These are phyloP conservation scores for Mantis religiosa DNA, from an alignment of 2,888 invertebrate genomes.

Conservation along the genomic window DNA sequence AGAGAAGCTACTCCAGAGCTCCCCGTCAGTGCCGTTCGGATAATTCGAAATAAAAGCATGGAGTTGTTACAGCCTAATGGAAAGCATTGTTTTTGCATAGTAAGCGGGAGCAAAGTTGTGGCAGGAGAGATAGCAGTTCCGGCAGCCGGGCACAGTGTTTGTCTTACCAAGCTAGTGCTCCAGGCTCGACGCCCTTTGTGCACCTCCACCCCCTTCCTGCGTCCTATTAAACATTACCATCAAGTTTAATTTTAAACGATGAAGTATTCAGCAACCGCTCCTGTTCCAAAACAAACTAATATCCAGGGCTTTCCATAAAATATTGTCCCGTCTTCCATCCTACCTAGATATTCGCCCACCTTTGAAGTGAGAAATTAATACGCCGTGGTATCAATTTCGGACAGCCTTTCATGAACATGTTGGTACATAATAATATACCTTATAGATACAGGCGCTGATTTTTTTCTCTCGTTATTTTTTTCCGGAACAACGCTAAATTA, in stretches of 20 bases:
- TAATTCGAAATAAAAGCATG: conserved; percentile 13
- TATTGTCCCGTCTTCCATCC: neutral
- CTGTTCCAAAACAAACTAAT: neutral
- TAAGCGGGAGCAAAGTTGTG: neutral
- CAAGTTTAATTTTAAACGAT: conserved; percentile 5
- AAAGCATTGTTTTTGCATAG: conserved; percentile 17
- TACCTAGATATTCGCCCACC: neutral
- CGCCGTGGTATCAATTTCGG: neutral
- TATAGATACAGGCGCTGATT: neutral
- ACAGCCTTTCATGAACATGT: neutral
- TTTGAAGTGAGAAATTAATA: neutral
- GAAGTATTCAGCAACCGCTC: neutral
- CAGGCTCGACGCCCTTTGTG: neutral
- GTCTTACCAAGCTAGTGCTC: neutral
- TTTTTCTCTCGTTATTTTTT: neutral
- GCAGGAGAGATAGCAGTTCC: neutral
- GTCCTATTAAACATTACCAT: neutral
- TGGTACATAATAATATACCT: neutral
- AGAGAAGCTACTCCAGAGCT: neutral
- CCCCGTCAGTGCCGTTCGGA: neutral
- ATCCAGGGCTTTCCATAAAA: neutral
- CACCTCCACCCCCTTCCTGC: neutral
- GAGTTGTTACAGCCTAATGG: conserved; percentile 8
- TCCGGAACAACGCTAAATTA: neutral
- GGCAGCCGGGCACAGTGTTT: neutral